Evolutionary conservation across 2,113 vertebrate species (phyloP).

Genomic region (Archocentrus centrarchus): DNA sequence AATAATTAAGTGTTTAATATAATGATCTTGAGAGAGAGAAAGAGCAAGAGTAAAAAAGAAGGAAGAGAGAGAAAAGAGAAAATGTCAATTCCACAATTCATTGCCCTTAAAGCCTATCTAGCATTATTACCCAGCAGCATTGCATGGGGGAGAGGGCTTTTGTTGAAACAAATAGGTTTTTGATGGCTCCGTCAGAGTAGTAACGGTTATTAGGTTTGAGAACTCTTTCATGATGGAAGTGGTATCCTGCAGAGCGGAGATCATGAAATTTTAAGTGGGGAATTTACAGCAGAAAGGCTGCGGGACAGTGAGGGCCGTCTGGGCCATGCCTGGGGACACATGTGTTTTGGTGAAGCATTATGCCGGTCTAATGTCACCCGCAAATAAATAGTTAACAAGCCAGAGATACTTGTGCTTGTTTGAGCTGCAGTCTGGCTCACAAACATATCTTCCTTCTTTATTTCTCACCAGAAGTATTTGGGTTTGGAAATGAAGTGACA

Average conservation of each 20-base stretch:
- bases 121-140: slow-evolving; percentile 79
- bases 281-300: slow-evolving; percentile 86
- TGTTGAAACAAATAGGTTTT: slow-evolving; percentile 86
- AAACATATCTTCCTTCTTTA: slow-evolving; percentile 19
- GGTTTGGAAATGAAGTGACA: slow-evolving; percentile 34
- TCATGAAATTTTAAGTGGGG: slow-evolving; percentile 94
- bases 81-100: slow-evolving; percentile 92
- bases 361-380: slow-evolving; percentile 80
- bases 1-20: slow-evolving; percentile 99
- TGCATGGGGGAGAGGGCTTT: slow-evolving; percentile 74
- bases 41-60: slow-evolving; percentile 36
- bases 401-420: slow-evolving; percentile 74
- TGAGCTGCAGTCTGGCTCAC: slow-evolving; percentile 28
- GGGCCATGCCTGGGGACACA: slow-evolving; percentile 81
- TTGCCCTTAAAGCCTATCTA: slow-evolving; percentile 86
- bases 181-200: slow-evolving; percentile 81
- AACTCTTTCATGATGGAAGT: slow-evolving; percentile 85
- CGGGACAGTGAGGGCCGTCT: slow-evolving; percentile 70
- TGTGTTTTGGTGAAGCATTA: slow-evolving; percentile 81
- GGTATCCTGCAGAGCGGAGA: slow-evolving; percentile 87
- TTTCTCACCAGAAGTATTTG: slow-evolving; percentile 22
- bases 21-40: slow-evolving; percentile 82
- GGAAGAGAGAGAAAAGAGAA: slow-evolving; percentile 78
- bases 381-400: slow-evolving; percentile 89
- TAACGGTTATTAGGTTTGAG: slow-evolving; percentile 86